A percentile compares a stretch with the other conserved stretches of the same genome.
Conservation (phyloP, 2,888 invertebrate species). For the Chalcosyrphus nemorum region DNA sequence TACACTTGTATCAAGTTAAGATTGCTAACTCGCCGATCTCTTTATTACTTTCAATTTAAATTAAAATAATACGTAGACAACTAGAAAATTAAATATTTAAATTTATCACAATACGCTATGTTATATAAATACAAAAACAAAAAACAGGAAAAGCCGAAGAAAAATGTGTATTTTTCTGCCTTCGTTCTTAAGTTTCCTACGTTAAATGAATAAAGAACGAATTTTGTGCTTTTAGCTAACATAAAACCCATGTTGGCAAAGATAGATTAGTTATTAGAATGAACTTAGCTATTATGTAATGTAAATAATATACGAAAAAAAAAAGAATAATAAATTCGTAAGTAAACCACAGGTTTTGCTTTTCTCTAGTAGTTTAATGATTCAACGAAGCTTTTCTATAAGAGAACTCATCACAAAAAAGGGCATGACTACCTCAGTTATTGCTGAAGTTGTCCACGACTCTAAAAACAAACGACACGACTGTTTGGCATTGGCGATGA, state of each 20-base stretch:
- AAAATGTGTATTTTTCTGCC: constrained; percentile 7
- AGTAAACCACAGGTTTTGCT: constrained; percentile 11
- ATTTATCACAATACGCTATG: constrained; percentile 20
- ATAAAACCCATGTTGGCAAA: constrained; percentile 23
- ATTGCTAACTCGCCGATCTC: constrained; percentile 66
- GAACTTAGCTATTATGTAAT: constrained; percentile 27
- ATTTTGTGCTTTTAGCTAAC: constrained; percentile 59
- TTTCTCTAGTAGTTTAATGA: too few species aligned
- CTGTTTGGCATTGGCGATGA: too few species aligned
- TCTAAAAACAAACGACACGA: too few species aligned
- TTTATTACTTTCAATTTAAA: constrained; percentile 49
- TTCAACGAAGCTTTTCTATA: too few species aligned
- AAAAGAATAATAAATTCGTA: constrained; percentile 26
- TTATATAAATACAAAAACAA: constrained; percentile 1
- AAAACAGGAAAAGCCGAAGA: constrained; percentile 11
- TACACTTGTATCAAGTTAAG: constrained; percentile 68
- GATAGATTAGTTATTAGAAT: constrained; percentile 41
- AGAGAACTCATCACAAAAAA: too few species aligned
- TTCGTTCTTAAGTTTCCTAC: constrained; percentile 46
- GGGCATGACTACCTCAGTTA: too few species aligned
- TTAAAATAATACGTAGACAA: constrained; percentile 34
- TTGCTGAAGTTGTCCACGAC: too few species aligned
- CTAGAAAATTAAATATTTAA: constrained; percentile 59
- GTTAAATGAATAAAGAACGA: constrained; percentile 15
- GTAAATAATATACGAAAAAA: constrained; percentile 51